Percentiles rank a stretch among this genome's conserved stretches.
Conservation (phyloP, 2,888 invertebrate genomes). For the Elmis aenea region DNA sequence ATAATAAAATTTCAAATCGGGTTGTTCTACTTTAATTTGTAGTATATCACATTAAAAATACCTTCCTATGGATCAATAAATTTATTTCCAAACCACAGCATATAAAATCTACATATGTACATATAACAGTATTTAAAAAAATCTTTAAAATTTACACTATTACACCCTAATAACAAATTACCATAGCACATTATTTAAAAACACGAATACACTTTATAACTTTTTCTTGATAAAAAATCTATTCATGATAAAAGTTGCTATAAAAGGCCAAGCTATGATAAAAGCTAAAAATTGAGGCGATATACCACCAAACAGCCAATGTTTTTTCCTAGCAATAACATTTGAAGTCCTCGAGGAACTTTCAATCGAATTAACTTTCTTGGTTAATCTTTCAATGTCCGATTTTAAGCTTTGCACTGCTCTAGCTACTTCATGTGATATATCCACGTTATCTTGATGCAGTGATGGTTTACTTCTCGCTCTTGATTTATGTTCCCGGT, state of each 20-base stretch:
- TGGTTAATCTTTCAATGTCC: slow-evolving; percentile 48
- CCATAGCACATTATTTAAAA: slow-evolving; percentile 2
- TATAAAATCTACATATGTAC: slow-evolving; percentile 33
- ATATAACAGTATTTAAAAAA: slow-evolving; percentile 27
- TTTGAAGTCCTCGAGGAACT: slow-evolving; percentile 20
- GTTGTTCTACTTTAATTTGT: too few species aligned
- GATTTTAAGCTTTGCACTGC: slow-evolving; percentile 48
- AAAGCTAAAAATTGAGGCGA: slow-evolving; percentile 52
- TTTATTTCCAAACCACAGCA: slow-evolving; percentile 34
- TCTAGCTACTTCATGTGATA: slow-evolving; percentile 48
- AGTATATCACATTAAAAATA: too few species aligned
- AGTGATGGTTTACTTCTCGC: slow-evolving; percentile 28
- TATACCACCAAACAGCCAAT: slow-evolving; percentile 28
- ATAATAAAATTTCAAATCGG: too few species aligned
- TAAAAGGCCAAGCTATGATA: slow-evolving; percentile 63
- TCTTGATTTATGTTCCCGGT: slow-evolving; percentile 33
- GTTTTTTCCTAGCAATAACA: slow-evolving; percentile 19
- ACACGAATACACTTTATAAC: not conserved
- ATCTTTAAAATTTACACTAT: slow-evolving; percentile 17
- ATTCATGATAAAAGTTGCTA: slow-evolving; percentile 48
- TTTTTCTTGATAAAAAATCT: slow-evolving; percentile 28
- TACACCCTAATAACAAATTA: too few species aligned
- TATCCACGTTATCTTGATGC: slow-evolving; percentile 38
- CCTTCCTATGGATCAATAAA: too few species aligned
- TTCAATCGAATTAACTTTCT: slow-evolving; percentile 46